Percentiles rank a stretch among this genome's conserved stretches.
These are phyloP conservation scores for Penelope pileata DNA, from an alignment of 2,113 vertebrate genomes.

Conservation along the genomic window DNA sequence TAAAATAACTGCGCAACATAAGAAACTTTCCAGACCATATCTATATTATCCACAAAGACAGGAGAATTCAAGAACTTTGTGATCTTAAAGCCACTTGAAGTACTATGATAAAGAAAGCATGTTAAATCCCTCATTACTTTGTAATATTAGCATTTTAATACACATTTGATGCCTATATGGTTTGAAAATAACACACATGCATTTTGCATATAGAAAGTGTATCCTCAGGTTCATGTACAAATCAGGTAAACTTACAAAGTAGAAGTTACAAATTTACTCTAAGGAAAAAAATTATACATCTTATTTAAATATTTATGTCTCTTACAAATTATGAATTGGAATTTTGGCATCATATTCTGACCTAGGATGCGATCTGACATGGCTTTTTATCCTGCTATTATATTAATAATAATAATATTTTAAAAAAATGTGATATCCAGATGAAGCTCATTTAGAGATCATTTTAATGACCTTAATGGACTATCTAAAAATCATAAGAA, in stretches of 20 bases:
- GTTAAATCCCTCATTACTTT: not conserved
- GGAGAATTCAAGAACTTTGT: not conserved
- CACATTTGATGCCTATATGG: not conserved
- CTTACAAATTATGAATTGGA: not conserved
- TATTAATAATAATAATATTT: not conserved
- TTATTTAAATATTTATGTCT: not conserved
- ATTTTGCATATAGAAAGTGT: not conserved
- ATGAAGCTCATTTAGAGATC: not conserved
- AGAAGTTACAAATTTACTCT: not conserved
- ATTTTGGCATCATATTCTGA: not conserved
- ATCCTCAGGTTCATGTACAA: not conserved
- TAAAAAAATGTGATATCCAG: not conserved
- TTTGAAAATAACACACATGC: not conserved
- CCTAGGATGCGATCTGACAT: not conserved
- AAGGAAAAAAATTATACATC: not conserved
- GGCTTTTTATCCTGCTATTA: not conserved
- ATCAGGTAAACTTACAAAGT: not conserved
- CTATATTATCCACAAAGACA: not conserved
- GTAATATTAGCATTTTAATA: not conserved
- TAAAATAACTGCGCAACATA: not conserved
- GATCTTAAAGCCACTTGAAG: not conserved
- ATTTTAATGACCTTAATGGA: not conserved
- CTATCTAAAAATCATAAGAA: not conserved
- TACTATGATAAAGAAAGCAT: not conserved
- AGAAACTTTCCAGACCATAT: not conserved